These are phyloP conservation scores for Papilio demoleus DNA, from an alignment of 2,888 invertebrate genomes.

Conservation along the genomic window DNA sequence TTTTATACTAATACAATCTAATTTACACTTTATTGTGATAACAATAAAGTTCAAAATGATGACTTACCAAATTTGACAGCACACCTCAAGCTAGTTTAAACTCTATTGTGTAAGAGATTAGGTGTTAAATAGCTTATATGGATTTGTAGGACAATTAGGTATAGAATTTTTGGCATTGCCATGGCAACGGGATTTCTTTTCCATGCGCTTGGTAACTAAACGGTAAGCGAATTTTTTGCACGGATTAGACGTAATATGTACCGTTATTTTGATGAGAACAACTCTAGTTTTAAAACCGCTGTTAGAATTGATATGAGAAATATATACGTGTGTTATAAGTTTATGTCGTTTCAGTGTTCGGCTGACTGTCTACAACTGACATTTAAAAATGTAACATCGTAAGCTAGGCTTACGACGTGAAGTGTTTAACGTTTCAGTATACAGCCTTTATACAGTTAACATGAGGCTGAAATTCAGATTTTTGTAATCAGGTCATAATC, in stretches of 20 bases:
- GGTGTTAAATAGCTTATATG: conserved; percentile 15
- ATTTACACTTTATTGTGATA: background rate
- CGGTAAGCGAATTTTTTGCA: background rate
- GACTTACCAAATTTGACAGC: background rate
- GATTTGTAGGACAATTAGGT: conserved; percentile 19
- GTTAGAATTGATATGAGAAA: background rate
- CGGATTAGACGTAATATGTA: conserved; percentile 1
- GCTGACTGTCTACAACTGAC: no score
- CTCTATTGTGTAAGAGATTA: background rate
- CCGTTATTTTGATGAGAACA: conserved; percentile 4
- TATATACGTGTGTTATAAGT: no score
- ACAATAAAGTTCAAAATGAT: conserved; percentile 14
- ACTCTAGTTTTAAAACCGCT: background rate
- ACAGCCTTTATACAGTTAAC: no score
- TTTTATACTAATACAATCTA: background rate
- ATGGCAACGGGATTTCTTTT: conserved; percentile 33
- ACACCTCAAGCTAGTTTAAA: conserved; percentile 6
- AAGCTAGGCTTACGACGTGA: no score
- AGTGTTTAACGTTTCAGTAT: no score
- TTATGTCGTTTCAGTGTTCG: no score
- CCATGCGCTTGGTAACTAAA: conserved; percentile 5
- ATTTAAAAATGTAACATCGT: no score
- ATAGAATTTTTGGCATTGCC: conserved; percentile 31
- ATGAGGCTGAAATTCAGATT: no score
- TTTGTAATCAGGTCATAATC: background rate